These are phyloP conservation scores for Yponomeuta evonymella DNA, from an alignment of 2,888 invertebrate genomes.

Conservation along the genomic window DNA sequence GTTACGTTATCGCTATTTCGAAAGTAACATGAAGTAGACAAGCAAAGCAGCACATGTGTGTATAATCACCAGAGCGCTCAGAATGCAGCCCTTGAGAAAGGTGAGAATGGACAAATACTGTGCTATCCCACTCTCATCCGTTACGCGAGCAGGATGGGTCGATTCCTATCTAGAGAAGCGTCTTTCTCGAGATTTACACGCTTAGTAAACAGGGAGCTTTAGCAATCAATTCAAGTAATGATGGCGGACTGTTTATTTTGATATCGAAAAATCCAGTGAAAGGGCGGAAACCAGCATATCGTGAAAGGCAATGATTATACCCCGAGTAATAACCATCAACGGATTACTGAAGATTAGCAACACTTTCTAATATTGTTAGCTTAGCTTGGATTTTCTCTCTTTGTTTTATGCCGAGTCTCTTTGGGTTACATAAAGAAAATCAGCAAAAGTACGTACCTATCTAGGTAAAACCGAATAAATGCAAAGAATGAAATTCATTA, in stretches of 20 bases:
- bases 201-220: too few species aligned
- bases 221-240: neutral
- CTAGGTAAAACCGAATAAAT: neutral
- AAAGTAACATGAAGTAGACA: too few species aligned
- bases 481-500: neutral
- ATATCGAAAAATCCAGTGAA: constrained; percentile 35
- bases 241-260: neutral
- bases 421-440: neutral
- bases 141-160: too few species aligned
- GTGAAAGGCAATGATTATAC: constrained; percentile 51
- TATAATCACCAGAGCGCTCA: too few species aligned
- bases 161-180: too few species aligned
- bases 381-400: neutral
- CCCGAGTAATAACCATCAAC: constrained; percentile 23
- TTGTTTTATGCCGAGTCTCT: neutral
- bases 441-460: neutral
- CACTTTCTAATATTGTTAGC: constrained; percentile 23
- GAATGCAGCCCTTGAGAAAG: too few species aligned
- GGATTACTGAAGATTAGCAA: constrained; percentile 24
- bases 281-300: constrained; percentile 41
- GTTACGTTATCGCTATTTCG: neutral
- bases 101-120: too few species aligned
- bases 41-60: too few species aligned
- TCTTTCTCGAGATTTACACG: too few species aligned
- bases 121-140: too few species aligned